A percentile compares a stretch with the other conserved stretches of the same genome.
phyloP scores from a whole-genome alignment of 2,888 invertebrate genomes.

The Heliconius charithonia region DNA sequence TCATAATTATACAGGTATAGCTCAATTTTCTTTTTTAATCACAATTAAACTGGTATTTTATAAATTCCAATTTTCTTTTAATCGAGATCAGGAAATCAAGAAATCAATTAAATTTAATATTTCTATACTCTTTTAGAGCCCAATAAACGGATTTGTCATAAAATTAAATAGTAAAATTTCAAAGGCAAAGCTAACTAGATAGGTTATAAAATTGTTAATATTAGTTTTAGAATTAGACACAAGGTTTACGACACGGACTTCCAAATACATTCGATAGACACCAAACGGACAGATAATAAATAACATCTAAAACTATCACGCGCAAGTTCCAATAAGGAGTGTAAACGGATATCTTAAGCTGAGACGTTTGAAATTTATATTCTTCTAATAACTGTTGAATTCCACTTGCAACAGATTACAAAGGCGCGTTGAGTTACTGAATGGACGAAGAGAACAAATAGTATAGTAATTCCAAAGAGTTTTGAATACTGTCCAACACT shows the following conservation, averaged over 20 bases:
- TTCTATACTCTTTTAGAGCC: background rate
- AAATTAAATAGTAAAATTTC: constrained; percentile 43
- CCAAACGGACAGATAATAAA: constrained; percentile 45
- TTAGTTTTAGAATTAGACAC: constrained; percentile 45
- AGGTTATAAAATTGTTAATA: constrained; percentile 41
- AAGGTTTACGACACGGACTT: constrained; percentile 44
- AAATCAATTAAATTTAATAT: background rate
- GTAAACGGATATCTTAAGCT: constrained; percentile 47
- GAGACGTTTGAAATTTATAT: constrained; percentile 63
- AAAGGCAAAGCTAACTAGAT: constrained; percentile 32
- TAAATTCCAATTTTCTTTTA: background rate
- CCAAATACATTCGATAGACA: constrained; percentile 47
- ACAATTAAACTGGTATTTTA: background rate
- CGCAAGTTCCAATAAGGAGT: constrained; percentile 45
- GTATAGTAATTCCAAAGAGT: constrained; percentile 81
- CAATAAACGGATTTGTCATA: constrained; percentile 29
- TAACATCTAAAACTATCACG: constrained; percentile 47
- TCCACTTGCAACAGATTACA: constrained; percentile 72
- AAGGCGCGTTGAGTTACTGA: constrained; percentile 78
- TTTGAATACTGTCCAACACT: constrained; percentile 83
- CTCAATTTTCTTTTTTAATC: background rate
- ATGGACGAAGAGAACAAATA: constrained; percentile 79
- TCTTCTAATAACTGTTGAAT: constrained; percentile 74
- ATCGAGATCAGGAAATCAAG: background rate
- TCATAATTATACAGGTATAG: background rate